Conservation (phyloP, 2,888 invertebrate species). For the Theodoxus fluviatilis region DNA sequence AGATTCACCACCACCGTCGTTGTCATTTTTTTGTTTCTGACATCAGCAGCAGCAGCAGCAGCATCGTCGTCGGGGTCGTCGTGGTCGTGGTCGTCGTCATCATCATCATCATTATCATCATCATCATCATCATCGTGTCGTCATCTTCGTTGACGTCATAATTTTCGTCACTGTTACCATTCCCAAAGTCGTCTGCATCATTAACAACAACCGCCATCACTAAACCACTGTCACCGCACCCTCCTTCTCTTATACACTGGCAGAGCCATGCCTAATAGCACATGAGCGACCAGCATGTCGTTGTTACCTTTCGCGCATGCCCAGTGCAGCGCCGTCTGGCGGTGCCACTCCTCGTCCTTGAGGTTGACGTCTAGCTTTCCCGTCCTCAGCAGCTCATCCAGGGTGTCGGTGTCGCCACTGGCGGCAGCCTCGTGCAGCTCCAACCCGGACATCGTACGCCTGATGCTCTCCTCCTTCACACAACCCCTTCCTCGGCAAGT, state of each 20-base stretch:
- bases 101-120: not conserved
- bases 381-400: constrained; percentile 53
- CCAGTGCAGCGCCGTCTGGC: constrained; percentile 61
- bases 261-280: too few species aligned
- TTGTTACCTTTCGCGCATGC: constrained; percentile 55
- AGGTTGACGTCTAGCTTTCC: constrained; percentile 58
- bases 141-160: not conserved
- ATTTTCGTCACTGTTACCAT: not conserved
- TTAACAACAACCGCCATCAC: not conserved
- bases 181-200: not conserved
- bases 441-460: not conserved
- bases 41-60: not conserved
- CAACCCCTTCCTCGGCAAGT: too few species aligned
- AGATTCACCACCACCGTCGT: too few species aligned
- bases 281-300: not conserved
- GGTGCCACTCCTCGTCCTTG: constrained; percentile 55
- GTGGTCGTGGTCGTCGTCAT: not conserved
- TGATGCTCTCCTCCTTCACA: too few species aligned
- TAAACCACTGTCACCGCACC: too few species aligned
- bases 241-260: too few species aligned
- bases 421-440: constrained; percentile 36
- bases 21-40: too few species aligned
- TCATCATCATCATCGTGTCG: not conserved
- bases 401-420: constrained; percentile 54
- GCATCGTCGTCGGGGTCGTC: not conserved